Conservation (phyloP, 2,888 invertebrate genomes). For the Amaurobius ferox region DNA sequence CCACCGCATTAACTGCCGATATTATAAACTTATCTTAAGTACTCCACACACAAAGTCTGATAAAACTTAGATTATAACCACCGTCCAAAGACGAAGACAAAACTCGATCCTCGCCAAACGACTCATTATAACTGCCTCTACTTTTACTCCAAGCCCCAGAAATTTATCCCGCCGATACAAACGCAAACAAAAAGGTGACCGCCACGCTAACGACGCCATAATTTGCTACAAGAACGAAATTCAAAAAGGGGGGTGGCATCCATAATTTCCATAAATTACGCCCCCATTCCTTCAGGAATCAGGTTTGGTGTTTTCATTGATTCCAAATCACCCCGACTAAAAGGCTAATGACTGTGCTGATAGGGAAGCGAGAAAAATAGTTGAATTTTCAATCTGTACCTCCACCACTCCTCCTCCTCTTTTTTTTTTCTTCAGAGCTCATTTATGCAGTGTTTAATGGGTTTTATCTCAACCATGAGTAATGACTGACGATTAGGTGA, state of each 20-base stretch:
- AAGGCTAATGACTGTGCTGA: constrained; percentile 49
- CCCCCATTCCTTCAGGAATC: constrained; percentile 34
- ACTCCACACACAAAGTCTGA: constrained; percentile 15
- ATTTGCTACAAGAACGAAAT: constrained; percentile 56
- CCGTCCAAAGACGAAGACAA: constrained; percentile 24
- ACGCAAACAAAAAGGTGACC: constrained; percentile 55
- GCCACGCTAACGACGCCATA: constrained; percentile 51
- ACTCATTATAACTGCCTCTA: constrained; percentile 9
- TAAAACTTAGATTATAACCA: constrained; percentile 33
- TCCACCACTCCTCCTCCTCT: background rate
- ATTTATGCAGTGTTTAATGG: constrained; percentile 64
- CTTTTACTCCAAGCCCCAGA: background rate
- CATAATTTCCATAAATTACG: constrained; percentile 33
- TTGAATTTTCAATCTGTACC: constrained; percentile 43
- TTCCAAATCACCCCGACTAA: constrained; percentile 49
- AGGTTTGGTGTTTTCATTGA: constrained; percentile 63
- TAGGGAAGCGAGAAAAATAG: constrained; percentile 20
- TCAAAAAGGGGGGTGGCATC: constrained; percentile 12
- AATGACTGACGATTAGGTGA: constrained; percentile 60
- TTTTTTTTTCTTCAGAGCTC: constrained; percentile 28
- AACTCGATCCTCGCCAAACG: constrained; percentile 17
- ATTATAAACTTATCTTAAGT: constrained; percentile 49
- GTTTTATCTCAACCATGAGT: constrained; percentile 66
- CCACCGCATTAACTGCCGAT: too few species aligned
- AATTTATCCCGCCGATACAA: constrained; percentile 52